Conservation (phyloP, 2,888 invertebrate species). For the Clunio marinus region DNA sequence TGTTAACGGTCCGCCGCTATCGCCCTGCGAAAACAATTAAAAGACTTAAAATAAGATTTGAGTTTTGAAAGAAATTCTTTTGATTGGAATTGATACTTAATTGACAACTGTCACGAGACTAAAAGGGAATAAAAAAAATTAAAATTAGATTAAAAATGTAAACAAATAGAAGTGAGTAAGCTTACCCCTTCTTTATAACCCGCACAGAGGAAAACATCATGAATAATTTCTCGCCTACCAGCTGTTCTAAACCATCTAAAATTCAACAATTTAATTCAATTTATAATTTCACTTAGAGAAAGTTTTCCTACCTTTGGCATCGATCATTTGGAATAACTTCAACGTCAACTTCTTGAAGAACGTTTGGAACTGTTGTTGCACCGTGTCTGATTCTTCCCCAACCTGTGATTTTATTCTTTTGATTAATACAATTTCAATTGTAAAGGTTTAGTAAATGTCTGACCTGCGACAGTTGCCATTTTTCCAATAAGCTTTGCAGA, state of each 20-base stretch:
- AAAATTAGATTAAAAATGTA: neutral
- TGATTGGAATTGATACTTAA: neutral
- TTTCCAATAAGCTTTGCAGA: conserved; percentile 76
- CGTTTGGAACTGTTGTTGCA: conserved; percentile 79
- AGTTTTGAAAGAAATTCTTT: neutral
- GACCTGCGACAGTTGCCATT: conserved; percentile 84
- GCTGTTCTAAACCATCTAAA: conserved; percentile 81
- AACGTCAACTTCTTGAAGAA: conserved; percentile 75
- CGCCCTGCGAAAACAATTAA: neutral
- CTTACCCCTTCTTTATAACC: conserved; percentile 79
- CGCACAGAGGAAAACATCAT: conserved; percentile 88
- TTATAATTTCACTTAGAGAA: neutral
- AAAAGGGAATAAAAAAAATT: neutral
- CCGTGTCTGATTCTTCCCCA: conserved; percentile 91
- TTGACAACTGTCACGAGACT: conserved; percentile 16
- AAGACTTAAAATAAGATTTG: neutral
- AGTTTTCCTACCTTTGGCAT: conserved; percentile 60
- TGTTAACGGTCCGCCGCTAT: conserved; percentile 76
- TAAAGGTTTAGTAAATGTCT: neutral
- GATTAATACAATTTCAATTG: neutral
- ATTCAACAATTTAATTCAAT: neutral
- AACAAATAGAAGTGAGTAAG: neutral
- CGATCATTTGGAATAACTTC: conserved; percentile 85
- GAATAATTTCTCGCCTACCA: conserved; percentile 84
- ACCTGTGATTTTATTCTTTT: conserved; percentile 49